A percentile compares a stretch with the other conserved stretches of the same genome.
These are phyloP conservation scores for Microcebus griseorufus DNA, from an alignment of 2,113 vertebrate genomes.

Conservation along the genomic window DNA sequence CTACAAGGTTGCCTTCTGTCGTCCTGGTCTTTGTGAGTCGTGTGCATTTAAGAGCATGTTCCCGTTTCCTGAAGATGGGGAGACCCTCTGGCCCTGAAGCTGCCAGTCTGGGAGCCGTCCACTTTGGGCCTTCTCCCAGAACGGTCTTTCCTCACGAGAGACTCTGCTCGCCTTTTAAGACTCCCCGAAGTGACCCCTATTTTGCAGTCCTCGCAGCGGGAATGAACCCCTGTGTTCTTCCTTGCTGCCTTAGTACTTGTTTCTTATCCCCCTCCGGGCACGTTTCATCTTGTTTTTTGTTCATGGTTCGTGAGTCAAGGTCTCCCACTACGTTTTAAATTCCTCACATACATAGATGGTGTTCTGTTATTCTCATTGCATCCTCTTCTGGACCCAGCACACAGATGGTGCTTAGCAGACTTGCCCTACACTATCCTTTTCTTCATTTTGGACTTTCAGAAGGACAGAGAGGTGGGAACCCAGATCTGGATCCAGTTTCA, in stretches of 20 bases:
- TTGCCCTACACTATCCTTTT: neutral
- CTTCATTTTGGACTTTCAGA: neutral
- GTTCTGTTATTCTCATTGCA: neutral
- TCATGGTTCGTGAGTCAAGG: neutral
- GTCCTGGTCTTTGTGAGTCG: neutral
- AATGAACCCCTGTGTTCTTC: neutral
- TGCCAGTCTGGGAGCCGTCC: neutral
- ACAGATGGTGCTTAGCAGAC: rapidly evolving
- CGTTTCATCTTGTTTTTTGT: neutral
- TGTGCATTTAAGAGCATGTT: neutral
- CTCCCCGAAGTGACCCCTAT: neutral
- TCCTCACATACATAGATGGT: neutral
- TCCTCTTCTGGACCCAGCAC: neutral
- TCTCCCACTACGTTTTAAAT: neutral
- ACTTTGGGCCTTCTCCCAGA: neutral
- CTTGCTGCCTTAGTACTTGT: neutral
- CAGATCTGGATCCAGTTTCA: neutral
- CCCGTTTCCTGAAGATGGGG: neutral
- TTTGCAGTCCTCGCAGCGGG: neutral
- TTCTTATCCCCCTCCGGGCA: neutral
- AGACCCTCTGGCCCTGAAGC: neutral
- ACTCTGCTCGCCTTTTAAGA: neutral
- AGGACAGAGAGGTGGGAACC: neutral
- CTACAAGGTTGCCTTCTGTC: neutral
- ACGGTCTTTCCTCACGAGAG: neutral